These are phyloP conservation scores for Anoncus sp. DNA, from an alignment of 2,888 invertebrate genomes.

Conservation along the genomic window DNA sequence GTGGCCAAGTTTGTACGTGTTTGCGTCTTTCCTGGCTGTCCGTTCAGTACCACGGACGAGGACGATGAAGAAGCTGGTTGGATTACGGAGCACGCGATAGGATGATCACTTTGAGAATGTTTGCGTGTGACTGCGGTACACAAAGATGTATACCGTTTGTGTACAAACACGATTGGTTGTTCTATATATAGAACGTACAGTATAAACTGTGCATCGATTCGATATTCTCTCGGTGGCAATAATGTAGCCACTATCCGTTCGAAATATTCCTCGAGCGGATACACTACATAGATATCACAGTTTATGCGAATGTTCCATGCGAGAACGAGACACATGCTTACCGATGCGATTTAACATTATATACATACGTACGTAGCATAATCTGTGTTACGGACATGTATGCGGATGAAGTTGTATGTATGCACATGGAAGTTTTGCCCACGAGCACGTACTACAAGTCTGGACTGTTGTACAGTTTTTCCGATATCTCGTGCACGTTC, in stretches of 20 bases:
- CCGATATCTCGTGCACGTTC: background rate
- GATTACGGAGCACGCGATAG: slow-evolving; percentile 12
- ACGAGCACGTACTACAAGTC: too few relatives aligned
- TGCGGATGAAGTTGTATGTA: background rate
- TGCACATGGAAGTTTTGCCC: background rate
- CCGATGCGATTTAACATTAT: slow-evolving; percentile 36
- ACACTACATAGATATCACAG: slow-evolving; percentile 34
- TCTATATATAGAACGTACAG: background rate
- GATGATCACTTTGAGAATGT: slow-evolving; percentile 35
- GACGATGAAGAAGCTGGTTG: slow-evolving; percentile 5
- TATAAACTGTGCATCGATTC: slow-evolving; percentile 25
- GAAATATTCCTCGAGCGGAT: slow-evolving; percentile 41
- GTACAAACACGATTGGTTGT: slow-evolving; percentile 11
- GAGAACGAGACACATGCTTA: slow-evolving; percentile 33
- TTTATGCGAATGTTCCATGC: slow-evolving; percentile 39
- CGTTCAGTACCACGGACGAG: background rate
- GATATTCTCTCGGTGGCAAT: slow-evolving; percentile 39
- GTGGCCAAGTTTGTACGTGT: slow-evolving; percentile 8
- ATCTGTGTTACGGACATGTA: slow-evolving; percentile 3
- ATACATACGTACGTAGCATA: background rate
- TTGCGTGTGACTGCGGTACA: slow-evolving; percentile 31
- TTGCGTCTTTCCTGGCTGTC: background rate
- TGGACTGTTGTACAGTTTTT: too few relatives aligned
- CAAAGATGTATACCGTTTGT: slow-evolving; percentile 15
- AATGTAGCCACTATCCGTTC: slow-evolving; percentile 45